Conservation (phyloP, 2,888 invertebrate genomes). For the Epistrophe grossulariae region DNA sequence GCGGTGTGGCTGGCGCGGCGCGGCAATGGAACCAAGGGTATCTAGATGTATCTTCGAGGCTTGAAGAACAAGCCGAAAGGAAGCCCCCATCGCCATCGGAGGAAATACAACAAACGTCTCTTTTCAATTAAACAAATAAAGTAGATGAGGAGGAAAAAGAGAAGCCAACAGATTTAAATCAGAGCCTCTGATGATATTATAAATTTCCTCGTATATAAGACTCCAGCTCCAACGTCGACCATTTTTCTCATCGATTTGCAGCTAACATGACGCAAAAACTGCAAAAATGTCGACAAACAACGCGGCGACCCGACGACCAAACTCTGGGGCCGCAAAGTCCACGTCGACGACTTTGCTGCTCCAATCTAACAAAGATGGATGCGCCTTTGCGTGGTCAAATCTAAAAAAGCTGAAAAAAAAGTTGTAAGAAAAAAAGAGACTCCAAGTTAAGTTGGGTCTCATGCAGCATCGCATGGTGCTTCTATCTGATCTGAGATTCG, state of each 20-base stretch:
- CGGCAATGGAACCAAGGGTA: conserved; percentile 53
- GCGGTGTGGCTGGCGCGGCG: conserved; percentile 1
- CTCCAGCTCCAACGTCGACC: conserved; percentile 68
- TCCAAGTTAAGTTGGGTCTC: conserved; percentile 39
- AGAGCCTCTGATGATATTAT: conserved; percentile 74
- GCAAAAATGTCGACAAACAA: conserved; percentile 63
- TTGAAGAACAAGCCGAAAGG: conserved; percentile 70
- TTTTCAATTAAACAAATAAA: conserved; percentile 83
- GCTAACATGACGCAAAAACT: conserved; percentile 58
- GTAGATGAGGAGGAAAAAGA: conserved; percentile 66
- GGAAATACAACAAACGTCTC: conserved; percentile 77
- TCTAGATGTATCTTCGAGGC: conserved; percentile 76
- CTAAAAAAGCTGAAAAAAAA: conserved; percentile 25
- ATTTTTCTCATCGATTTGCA: conserved; percentile 74
- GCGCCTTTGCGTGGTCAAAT: conserved; percentile 61
- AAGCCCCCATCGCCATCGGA: conserved; percentile 47
- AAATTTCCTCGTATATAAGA: conserved; percentile 60
- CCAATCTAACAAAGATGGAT: conserved; percentile 76
- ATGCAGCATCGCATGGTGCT: conserved; percentile 52
- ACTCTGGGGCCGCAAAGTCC: conserved; percentile 63
- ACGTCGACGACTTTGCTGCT: conserved; percentile 65
- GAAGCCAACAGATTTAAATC: conserved; percentile 77
- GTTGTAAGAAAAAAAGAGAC: conserved; percentile 13
- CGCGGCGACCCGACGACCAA: conserved; percentile 35
- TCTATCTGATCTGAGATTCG: conserved; percentile 70